Percentiles rank a stretch among this genome's conserved stretches.
Evolutionary conservation across 2,797 vertebrate species (phyloP).

Genomic region (Choloepus didactylus): DNA sequence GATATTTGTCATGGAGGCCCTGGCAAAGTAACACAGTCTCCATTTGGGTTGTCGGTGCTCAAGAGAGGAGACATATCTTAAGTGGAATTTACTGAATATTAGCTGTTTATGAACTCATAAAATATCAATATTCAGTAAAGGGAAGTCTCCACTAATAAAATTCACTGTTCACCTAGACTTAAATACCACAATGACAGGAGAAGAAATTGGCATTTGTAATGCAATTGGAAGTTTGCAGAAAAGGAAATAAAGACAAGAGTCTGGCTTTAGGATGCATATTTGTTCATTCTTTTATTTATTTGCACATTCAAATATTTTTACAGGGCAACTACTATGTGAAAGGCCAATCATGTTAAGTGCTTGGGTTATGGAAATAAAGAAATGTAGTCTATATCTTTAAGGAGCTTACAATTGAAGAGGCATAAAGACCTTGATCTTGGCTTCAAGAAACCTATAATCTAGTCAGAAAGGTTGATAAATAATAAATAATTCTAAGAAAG

Average conservation of each 20-base stretch:
- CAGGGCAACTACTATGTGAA: background rate
- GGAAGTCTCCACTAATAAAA: background rate
- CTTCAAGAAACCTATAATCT: background rate
- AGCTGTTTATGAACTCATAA: background rate
- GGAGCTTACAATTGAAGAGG: background rate
- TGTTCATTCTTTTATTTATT: background rate
- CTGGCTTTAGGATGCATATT: background rate
- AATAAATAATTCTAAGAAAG: background rate
- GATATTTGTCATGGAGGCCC: too few species aligned
- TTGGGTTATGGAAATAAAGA: background rate
- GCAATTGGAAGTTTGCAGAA: background rate
- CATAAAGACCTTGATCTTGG: background rate
- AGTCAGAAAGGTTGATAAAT: background rate
- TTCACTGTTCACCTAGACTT: background rate
- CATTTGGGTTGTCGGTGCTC: background rate
- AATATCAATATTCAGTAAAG: slow-evolving; percentile 31
- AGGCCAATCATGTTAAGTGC: background rate
- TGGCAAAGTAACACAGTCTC: background rate
- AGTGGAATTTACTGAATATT: slow-evolving; percentile 9
- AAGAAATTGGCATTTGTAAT: slow-evolving; percentile 4
- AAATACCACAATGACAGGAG: background rate
- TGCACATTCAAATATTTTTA: background rate
- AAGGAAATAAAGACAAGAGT: background rate
- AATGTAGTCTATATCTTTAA: background rate
- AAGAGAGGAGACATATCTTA: background rate